phyloP scores from a whole-genome alignment of 2,113 vertebrate genomes.

The Corapipo altera region DNA sequence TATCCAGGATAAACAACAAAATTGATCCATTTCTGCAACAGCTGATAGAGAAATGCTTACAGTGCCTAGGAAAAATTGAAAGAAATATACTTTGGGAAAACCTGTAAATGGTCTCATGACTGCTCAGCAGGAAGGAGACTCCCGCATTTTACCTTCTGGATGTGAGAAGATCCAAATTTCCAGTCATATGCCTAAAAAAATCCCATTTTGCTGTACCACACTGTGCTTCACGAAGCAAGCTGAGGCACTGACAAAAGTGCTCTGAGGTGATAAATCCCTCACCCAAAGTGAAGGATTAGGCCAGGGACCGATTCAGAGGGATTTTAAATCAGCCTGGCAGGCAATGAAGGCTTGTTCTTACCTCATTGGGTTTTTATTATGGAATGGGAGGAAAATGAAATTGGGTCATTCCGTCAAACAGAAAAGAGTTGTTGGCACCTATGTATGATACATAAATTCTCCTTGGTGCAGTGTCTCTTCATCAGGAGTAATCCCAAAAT shows the following conservation, averaged over 20 bases:
- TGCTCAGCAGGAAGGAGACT: not conserved
- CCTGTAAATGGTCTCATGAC: not conserved
- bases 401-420: not conserved
- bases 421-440: not conserved
- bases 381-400: not conserved
- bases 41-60: rapidly evolving
- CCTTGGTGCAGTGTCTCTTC: rapidly evolving
- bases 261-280: not conserved
- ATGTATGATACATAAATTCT: not conserved
- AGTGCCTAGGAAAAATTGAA: rapidly evolving
- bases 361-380: not conserved
- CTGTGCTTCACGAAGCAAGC: not conserved
- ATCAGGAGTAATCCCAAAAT: not conserved
- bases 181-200: rapidly evolving
- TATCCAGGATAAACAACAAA: rapidly evolving
- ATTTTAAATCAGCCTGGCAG: not conserved
- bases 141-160: not conserved
- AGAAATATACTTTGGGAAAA: too few species aligned
- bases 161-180: not conserved
- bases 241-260: rapidly evolving
- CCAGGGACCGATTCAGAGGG: not conserved
- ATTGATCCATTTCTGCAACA: rapidly evolving
- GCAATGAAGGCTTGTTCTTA: rapidly evolving
- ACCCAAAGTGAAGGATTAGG: not conserved
- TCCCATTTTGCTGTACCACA: rapidly evolving